These are phyloP conservation scores for Callipepla californica DNA, from an alignment of 2,113 vertebrate species.

Conservation along the genomic window DNA sequence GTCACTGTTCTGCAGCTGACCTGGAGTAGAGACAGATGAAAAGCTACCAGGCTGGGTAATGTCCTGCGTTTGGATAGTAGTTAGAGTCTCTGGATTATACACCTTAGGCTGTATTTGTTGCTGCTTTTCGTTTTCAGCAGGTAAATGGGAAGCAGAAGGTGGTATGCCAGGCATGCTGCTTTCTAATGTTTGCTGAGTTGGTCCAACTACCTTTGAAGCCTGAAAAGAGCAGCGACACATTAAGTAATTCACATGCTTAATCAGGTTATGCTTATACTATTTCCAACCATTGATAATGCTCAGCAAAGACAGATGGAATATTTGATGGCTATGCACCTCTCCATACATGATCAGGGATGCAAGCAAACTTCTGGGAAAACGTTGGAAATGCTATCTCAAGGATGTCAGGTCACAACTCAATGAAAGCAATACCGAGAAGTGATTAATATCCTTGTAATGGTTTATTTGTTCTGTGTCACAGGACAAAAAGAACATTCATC, in stretches of 20 bases:
- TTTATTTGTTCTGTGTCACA: neutral
- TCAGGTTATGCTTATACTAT: neutral
- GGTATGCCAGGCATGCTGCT: slow-evolving; percentile 80
- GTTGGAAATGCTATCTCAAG: neutral
- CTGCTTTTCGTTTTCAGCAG: slow-evolving; percentile 86
- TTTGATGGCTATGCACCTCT: neutral
- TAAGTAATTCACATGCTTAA: neutral
- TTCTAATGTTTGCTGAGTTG: slow-evolving; percentile 86
- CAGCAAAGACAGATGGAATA: neutral
- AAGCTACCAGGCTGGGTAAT: slow-evolving; percentile 84
- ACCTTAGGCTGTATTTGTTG: slow-evolving; percentile 82
- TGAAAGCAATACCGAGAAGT: neutral
- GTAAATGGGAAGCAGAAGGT: slow-evolving; percentile 83
- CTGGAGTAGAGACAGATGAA: slow-evolving; percentile 77
- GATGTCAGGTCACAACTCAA: neutral
- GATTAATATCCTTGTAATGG: neutral
- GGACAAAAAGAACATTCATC: neutral
- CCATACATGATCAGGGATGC: neutral
- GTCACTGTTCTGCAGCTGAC: slow-evolving; percentile 81
- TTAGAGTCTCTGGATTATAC: slow-evolving; percentile 85
- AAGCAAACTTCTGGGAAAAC: neutral
- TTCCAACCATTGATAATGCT: fast-evolving
- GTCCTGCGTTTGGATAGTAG: slow-evolving; percentile 91
- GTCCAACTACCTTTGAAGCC: slow-evolving; percentile 85
- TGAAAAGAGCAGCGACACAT: slow-evolving; percentile 39